These are phyloP conservation scores for Campylomormyrus numenius DNA, from an alignment of 2,113 vertebrate species.

Conservation along the genomic window DNA sequence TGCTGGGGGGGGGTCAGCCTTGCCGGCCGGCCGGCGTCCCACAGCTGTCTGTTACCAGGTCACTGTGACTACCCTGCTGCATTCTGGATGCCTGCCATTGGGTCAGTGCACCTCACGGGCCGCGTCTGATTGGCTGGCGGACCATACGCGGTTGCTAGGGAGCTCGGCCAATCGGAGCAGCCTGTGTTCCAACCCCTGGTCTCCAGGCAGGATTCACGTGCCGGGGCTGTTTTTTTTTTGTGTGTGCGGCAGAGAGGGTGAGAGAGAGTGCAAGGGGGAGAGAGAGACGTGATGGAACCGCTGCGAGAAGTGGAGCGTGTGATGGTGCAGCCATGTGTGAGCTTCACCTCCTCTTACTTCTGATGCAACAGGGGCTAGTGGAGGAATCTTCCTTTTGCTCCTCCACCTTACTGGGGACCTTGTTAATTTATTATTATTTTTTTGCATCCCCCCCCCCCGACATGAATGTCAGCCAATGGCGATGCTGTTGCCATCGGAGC, in stretches of 20 bases:
- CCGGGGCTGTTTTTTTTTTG: conserved; percentile 41
- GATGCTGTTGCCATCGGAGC: conserved; percentile 68
- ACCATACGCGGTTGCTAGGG: conserved; percentile 50
- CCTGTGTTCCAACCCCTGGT: conserved; percentile 50
- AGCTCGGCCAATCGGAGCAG: conserved; percentile 44
- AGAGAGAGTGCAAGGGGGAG: conserved; percentile 27
- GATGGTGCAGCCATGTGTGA: conserved; percentile 56
- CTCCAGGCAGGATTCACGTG: conserved; percentile 64
- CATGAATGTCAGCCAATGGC: conserved; percentile 70
- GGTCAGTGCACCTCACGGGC: conserved; percentile 56
- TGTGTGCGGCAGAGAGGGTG: conserved; percentile 36
- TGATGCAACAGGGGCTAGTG: conserved; percentile 51
- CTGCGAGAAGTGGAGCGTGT: conserved; percentile 62
- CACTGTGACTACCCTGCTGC: conserved; percentile 58
- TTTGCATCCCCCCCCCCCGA: conserved; percentile 34
- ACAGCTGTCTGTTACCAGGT: conserved; percentile 63
- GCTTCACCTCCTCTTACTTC: conserved; percentile 46
- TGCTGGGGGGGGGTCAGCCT: neutral
- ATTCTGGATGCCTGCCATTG: conserved; percentile 56
- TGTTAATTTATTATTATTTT: conserved; percentile 30
- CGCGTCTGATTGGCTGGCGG: conserved; percentile 45
- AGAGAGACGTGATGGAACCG: conserved; percentile 39
- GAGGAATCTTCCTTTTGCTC: conserved; percentile 40
- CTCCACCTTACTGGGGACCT: conserved; percentile 42
- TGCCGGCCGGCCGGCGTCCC: neutral